Base-by-base conservation (phyloP, 2,888 invertebrate genomes). In the Villa cingulata region DNA sequence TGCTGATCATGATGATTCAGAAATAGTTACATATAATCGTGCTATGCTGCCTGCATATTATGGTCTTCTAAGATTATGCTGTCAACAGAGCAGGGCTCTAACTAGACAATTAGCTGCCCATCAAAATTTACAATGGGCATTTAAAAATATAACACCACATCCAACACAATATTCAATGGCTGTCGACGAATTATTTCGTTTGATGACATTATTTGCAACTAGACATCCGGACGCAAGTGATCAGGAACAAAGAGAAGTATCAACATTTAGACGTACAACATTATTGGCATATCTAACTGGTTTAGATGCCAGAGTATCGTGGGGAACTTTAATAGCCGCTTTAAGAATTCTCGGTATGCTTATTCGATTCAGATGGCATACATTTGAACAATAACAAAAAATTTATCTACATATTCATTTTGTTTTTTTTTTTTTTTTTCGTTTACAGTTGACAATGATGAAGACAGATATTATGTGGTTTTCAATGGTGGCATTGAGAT, bases 81-180 rank as follows among this genome's bases (percentile, higher is more conserved):
- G 94, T 64, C 85, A 90, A 55, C 85, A 88, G 57, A 92, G 92
- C 6, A 76, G 83, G 41, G 71, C 81, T 20, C 90, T 95, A 67
- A 87, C 91, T 6, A 76, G 90, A 46, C 81, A 86, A 60, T 73
- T 95, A 48, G 88, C 91, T 1, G 83, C 83, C 56, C 94, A 95
- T 71, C 92, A 94, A 70, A 95, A 95, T 73, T 79, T 95, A 39
- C 89, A 90, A 64, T 95, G 94, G 94, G 94, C 94, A 23, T 94
- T 94, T 69, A 85, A 92, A 62, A 94, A 94, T 68, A 92, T 95
- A 54, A 89, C 91, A 32, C 91, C 92, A n/a, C 91, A 91, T 70
- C 89, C 91, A 7, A 89, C 89, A 19, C 86, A 94, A 58, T 95
- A 95, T 72, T 83, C 88, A 17, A 81, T 81, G 74, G 92, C 92